These are phyloP conservation scores for Leptinotarsa lineolata DNA, from an alignment of 1,140 invertebrate species.

Conservation along the genomic window DNA sequence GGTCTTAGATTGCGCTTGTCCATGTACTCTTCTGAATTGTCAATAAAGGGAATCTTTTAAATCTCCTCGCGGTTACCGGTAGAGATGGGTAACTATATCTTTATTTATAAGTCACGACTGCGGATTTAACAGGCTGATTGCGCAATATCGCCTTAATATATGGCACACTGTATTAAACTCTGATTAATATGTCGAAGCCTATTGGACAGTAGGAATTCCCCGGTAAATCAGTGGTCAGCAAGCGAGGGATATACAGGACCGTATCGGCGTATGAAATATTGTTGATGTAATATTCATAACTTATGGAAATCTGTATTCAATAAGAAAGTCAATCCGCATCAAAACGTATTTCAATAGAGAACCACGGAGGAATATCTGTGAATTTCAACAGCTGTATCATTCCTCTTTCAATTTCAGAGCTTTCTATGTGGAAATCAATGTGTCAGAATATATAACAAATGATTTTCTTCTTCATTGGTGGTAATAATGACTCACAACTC, in stretches of 20 bases:
- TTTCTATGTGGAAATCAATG: no score
- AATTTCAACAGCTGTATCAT: no score
- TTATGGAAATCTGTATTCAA: no score
- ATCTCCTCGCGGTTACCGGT: conserved; percentile 38
- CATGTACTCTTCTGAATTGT: conserved; percentile 43
- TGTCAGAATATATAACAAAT: no score
- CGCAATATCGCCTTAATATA: conserved; percentile 32
- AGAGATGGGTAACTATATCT: conserved; percentile 48
- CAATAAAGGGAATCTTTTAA: conserved; percentile 44
- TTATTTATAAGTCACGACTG: conserved; percentile 46
- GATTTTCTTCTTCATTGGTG: no score
- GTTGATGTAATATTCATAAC: no score
- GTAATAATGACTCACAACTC: no score
- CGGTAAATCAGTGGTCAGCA: background rate
- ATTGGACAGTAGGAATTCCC: background rate
- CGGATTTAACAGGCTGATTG: conserved; percentile 36
- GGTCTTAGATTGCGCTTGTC: conserved; percentile 33
- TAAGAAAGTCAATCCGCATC: no score
- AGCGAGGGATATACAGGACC: background rate
- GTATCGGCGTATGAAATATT: background rate
- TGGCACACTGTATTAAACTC: conserved; percentile 12
- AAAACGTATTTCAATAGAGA: no score
- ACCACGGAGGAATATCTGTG: no score
- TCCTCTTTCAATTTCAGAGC: no score
- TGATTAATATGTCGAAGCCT: conserved; percentile 2